Evolutionary conservation across 2,797 vertebrate species (phyloP), one percentile per base, ranked within the genome.

Genomic region (Microcaecilia unicolor): DNA sequence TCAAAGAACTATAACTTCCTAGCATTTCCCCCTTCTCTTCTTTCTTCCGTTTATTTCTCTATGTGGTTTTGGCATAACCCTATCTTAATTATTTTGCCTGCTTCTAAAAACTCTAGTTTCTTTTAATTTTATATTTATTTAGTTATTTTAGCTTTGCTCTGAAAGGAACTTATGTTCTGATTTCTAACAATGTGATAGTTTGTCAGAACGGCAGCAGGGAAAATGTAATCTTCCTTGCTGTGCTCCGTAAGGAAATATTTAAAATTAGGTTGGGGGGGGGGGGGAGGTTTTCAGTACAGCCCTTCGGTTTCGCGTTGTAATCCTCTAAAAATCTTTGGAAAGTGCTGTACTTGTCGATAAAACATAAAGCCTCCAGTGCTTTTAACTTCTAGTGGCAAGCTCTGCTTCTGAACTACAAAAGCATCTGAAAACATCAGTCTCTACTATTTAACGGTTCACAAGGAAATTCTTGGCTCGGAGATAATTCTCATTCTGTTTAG

Each of bases 321-420:
- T 67, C 61, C 68, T 70, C 63, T 66, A 51, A 52, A 56, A 52
- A 69, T 62, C 70, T 67, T 71, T 73, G 36, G 41, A 55, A 67
- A 72, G 46, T 37, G 17, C 46, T 51, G 41, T 31, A 24, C 34
- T 72, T 62, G 39, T 69, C 69, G 56, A 76, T 66, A 67, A 46
- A 58, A 11, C 11, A 14, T 41, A 64, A 70, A 58, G 37, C 47
- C 61, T 69, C 37, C 0, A 70, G 66, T 69, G 56, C 37, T 63
- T 73, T 78, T 64, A 69, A 70, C 55, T 57, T 67, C 38, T 28
- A 42, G 37, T 45, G 44, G 60, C 40, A 34, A 55, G 53, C 60
- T 37, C 25, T 38, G 14, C 36, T 61, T 61, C 50, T 58, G 60
- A 11, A 61, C 50, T 65, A 61, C 64, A 74, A 66, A 78, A 55